Conservation (phyloP, 2,797 vertebrate species). For the Acipenser transmontanus region DNA sequence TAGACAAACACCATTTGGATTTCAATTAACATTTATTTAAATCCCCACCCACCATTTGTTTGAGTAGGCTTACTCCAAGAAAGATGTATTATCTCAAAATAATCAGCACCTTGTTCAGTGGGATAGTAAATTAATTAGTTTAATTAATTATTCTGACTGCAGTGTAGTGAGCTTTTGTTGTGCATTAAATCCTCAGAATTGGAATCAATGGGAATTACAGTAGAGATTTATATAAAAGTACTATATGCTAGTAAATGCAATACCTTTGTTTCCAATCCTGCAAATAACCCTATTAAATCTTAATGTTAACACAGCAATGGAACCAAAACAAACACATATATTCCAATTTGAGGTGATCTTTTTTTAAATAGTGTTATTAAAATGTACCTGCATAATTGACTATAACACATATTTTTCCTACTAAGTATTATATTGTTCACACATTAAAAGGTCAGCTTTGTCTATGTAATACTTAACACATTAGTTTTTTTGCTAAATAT, state of each 20-base stretch:
- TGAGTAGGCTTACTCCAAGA: background rate
- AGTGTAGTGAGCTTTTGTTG: conserved; percentile 26
- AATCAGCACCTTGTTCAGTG: background rate
- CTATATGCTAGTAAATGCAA: background rate
- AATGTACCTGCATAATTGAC: too few relatives aligned
- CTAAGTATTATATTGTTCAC: too few relatives aligned
- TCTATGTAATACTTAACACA: too few relatives aligned
- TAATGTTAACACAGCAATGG: too few relatives aligned
- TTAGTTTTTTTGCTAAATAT: too few relatives aligned
- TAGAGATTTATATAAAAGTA: conserved; percentile 13
- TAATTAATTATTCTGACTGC: conserved; percentile 23
- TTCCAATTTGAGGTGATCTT: background rate
- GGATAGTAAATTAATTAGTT: conserved; percentile 17
- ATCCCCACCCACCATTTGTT: background rate
- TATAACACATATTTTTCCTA: too few relatives aligned
- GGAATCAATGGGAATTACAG: conserved; percentile 27
- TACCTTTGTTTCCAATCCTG: too few relatives aligned
- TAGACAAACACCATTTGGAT: background rate
- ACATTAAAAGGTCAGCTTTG: too few relatives aligned
- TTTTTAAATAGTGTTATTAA: background rate
- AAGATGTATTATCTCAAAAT: too few relatives aligned
- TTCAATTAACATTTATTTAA: conserved; percentile 13
- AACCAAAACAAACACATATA: too few relatives aligned
- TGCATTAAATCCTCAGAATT: conserved; percentile 31
- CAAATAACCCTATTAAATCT: too few relatives aligned